Evolutionary conservation across 2,888 invertebrate species (phyloP).

Genomic region (Meloe dianella): DNA sequence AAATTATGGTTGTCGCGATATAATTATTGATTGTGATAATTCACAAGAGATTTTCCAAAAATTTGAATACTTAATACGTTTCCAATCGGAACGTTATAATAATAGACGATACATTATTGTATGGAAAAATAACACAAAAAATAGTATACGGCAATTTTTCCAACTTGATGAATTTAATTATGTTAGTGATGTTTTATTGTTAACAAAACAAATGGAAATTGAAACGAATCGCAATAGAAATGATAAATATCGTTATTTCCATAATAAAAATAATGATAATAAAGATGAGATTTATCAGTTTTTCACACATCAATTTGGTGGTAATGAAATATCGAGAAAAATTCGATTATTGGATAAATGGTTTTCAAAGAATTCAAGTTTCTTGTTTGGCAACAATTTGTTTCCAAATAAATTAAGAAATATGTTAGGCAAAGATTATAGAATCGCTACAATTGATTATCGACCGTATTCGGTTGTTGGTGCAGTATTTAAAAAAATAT

Average conservation of each 20-base stretch:
- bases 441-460: conserved; percentile 64
- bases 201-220: background rate
- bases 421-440: conserved; percentile 51
- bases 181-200: conserved; percentile 30
- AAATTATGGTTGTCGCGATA: conserved; percentile 16
- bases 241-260: background rate
- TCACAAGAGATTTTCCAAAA: background rate
- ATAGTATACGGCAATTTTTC: conserved; percentile 2
- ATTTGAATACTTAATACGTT: conserved; percentile 6
- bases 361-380: conserved; percentile 40
- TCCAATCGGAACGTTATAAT: conserved; percentile 12
- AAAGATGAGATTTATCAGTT: background rate
- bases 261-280: background rate
- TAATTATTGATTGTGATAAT: background rate
- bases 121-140: background rate
- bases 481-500: conserved; percentile 21
- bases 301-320: background rate
- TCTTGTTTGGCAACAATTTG: conserved; percentile 35
- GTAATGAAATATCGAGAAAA: background rate
- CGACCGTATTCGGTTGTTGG: conserved; percentile 63
- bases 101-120: conserved; percentile 2
- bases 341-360: conserved; percentile 37
- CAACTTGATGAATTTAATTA: conserved; percentile 2
- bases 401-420: conserved; percentile 46
- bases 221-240: background rate